phyloP scores from a whole-genome alignment of 2,888 invertebrate genomes.

The Pogonocherus hispidulus region DNA sequence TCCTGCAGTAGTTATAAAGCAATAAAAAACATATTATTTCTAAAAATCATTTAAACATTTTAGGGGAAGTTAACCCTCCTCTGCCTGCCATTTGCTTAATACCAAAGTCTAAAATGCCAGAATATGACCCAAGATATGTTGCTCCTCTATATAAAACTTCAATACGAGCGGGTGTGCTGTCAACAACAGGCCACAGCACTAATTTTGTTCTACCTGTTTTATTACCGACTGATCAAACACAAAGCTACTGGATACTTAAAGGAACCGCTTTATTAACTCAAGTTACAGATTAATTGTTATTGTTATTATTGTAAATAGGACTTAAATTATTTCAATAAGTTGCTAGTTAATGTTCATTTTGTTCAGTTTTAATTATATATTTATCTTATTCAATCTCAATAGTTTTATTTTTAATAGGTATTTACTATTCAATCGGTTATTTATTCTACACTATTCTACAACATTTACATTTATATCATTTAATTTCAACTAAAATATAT shows the following conservation, averaged over 20 bases:
- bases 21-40: too few species aligned
- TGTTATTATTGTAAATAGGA: not conserved
- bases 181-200: conserved; percentile 94
- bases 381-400: too few species aligned
- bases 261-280: conserved; percentile 90
- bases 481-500: too few species aligned
- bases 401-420: too few species aligned
- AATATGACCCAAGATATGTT: conserved; percentile 76
- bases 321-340: too few species aligned
- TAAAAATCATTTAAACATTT: not conserved
- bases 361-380: not conserved
- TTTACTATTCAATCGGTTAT: too few species aligned
- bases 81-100: conserved; percentile 79
- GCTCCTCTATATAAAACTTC: conserved; percentile 92
- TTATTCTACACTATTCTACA: too few species aligned
- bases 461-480: too few species aligned
- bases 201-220: conserved; percentile 89
- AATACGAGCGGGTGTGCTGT: conserved; percentile 86
- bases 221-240: conserved; percentile 75
- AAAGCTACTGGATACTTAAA: conserved; percentile 89
- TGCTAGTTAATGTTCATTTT: not conserved
- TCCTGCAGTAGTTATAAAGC: too few species aligned
- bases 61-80: conserved; percentile 83
- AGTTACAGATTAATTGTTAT: conserved; percentile 75
- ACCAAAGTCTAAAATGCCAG: conserved; percentile 76